Percentiles rank a stretch among this genome's conserved stretches.
Conservation (phyloP, 2,888 invertebrate species). For the Drosophila mettleri region DNA sequence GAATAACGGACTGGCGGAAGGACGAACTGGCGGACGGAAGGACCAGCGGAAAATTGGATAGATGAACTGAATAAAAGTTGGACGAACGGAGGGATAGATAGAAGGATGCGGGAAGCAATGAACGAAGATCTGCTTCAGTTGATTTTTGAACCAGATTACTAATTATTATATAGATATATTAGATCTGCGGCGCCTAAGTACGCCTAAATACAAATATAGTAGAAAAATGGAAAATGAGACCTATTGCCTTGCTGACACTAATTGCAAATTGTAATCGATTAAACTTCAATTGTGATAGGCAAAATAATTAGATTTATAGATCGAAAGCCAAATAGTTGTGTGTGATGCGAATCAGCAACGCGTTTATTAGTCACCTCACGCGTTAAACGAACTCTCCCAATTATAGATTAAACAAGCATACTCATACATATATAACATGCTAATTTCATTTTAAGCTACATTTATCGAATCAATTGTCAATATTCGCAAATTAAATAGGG, state of each 20-base stretch:
- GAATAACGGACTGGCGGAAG: background rate
- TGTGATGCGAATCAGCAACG: background rate
- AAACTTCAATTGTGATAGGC: background rate
- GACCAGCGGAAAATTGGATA: background rate
- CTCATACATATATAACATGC: background rate
- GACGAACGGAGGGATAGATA: background rate
- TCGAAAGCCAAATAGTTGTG: background rate
- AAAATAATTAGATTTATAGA: background rate
- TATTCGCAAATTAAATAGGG: background rate
- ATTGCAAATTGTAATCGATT: background rate
- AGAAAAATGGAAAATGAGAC: no score
- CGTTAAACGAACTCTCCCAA: background rate
- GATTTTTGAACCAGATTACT: no score
- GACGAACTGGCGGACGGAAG: background rate
- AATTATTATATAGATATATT: no score
- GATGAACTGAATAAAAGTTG: no score
- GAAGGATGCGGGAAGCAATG: background rate
- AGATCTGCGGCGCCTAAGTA: no score
- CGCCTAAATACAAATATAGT: no score
- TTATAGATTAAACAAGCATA: conserved; percentile 1
- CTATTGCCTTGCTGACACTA: background rate
- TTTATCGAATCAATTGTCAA: conserved; percentile 22
- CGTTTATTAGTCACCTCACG: background rate
- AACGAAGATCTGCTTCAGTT: no score
- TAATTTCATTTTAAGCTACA: conserved; percentile 9